Base-by-base conservation (phyloP, 2,113 vertebrate genomes). In the Cyprinodon variegatus region DNA sequence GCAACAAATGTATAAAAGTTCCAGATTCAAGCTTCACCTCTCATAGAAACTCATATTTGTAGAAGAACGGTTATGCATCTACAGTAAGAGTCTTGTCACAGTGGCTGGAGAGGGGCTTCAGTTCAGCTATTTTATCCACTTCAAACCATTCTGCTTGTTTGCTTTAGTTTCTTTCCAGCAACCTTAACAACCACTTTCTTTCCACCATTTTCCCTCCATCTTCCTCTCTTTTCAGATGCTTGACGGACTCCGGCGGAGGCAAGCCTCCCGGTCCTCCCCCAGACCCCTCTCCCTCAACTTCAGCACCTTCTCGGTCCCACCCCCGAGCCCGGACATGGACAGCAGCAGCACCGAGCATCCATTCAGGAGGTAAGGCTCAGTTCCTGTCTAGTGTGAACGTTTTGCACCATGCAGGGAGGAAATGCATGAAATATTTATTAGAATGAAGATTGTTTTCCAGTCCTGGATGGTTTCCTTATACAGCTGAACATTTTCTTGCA, bases 281-380 rank as follows among this genome's bases (percentile, higher is more conserved):
- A 86, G 93, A 65, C 92, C 93, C 73, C 83, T 93, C 81, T 93
- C 94, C 13, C 93, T 95, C 88, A 94, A 93, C 89, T 93, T 94
- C 90, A 93, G 89, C 81, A 92, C 90, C 84, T 93, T 95, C 86
- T 93, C 93, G 0, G 86, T 90, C 59, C 86, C 94, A 72, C 93
- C 93, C 59, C 89, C 90, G 13, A 93, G 92, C 83, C 90, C 93
- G 1, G 93, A 94, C 83, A 85, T 94, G 92, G 94, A 94, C 53
- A 78, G 87, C 76, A 88, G 90, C 86, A 91, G 63, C 63, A 41
- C 86, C 59, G 90, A 91, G 74, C 94, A 95, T 85, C 94, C 94
- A 60, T 91, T 95, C 90, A 91, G 94, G 79, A 95, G 93, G 94
- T 95, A 72, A 89, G 85, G 65, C 70, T 81, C 82, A 59, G 61